Percentiles rank a stretch among this genome's conserved stretches.
Evolutionary conservation across 2,797 vertebrate species (phyloP).

Genomic region (Vireo griseus): DNA sequence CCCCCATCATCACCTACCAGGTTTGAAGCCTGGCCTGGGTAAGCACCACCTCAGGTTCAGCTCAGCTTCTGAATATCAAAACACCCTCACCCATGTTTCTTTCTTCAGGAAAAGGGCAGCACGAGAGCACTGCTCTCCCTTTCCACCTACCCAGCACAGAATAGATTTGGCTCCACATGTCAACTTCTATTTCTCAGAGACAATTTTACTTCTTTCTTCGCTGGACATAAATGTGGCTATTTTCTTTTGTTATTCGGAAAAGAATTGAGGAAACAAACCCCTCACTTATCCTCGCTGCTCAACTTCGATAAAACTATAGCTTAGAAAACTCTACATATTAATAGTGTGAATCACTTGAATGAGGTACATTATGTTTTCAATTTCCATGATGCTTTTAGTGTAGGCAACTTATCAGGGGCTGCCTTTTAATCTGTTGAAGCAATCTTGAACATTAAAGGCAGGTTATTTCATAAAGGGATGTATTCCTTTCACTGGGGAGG

Average conservation of each 20-base stretch:
- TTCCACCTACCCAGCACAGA: neutral
- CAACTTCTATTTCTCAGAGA: neutral
- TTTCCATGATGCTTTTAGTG: conserved; percentile 61
- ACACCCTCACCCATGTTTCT: neutral
- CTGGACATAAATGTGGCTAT: neutral
- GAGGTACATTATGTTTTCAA: conserved; percentile 55
- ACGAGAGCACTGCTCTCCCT: rapidly evolving
- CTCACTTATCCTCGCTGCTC: neutral
- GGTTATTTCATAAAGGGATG: conserved; percentile 49
- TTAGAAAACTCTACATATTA: conserved; percentile 47
- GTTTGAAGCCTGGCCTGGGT: neutral
- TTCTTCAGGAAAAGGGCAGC: neutral
- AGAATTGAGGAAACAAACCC: neutral
- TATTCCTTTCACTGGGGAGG: conserved; percentile 29
- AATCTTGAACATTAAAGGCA: conserved; percentile 52
- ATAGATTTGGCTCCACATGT: neutral
- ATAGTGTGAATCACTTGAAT: conserved; percentile 65
- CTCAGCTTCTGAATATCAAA: neutral
- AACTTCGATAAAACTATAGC: neutral
- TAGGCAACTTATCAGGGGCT: conserved; percentile 34
- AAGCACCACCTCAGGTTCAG: neutral
- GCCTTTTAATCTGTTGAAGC: conserved; percentile 43
- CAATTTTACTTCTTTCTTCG: neutral
- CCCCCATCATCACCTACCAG: neutral
- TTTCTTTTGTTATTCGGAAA: neutral